Conservation (phyloP, 2,113 vertebrate genomes). For the Suricata suricatta region DNA sequence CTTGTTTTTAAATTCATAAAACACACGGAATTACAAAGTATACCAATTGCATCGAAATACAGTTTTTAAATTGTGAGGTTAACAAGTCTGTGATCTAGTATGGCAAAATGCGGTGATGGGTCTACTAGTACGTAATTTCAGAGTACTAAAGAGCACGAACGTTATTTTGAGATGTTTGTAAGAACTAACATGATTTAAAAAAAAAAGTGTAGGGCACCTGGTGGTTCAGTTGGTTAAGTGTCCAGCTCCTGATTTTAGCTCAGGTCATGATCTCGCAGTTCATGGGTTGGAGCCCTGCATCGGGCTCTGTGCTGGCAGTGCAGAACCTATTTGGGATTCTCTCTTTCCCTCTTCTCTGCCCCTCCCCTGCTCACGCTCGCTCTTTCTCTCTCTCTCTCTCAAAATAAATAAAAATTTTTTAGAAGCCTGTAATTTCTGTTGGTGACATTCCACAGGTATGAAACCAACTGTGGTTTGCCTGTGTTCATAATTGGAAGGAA, state of each 20-base stretch:
- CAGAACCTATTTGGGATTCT: no score
- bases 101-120: background rate
- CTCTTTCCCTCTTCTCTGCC: no score
- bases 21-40: background rate
- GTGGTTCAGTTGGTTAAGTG: no score
- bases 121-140: conserved; percentile 9
- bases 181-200: background rate
- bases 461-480: conserved; percentile 16
- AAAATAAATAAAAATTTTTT: no score
- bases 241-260: no score
- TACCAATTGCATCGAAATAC: background rate
- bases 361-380: no score
- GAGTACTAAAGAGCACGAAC: background rate
- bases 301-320: no score
- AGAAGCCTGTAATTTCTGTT: background rate
- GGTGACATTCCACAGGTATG: background rate
- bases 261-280: no score
- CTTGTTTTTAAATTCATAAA: conserved; percentile 22
- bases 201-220: background rate
- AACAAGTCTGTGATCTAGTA: background rate
- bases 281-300: no score
- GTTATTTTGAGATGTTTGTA: conserved; percentile 25
- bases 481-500: background rate
- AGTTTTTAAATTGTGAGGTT: background rate
- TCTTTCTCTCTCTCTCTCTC: no score